Conservation (phyloP, 1,140 invertebrate species). For the Teleopsis dalmanni region DNA sequence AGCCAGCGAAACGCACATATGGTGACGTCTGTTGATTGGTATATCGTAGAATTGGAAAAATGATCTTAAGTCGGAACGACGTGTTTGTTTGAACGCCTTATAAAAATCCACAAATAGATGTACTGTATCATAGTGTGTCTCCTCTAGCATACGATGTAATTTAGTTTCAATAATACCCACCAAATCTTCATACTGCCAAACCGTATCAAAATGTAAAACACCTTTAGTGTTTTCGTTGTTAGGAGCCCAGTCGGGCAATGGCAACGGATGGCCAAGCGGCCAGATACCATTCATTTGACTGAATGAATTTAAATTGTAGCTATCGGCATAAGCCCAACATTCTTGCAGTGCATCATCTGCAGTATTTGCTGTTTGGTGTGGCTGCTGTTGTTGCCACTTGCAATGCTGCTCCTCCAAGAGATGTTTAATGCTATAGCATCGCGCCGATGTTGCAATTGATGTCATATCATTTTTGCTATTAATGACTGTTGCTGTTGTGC, state of each 20-base stretch:
- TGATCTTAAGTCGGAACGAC: constrained; percentile 52
- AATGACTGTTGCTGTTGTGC: constrained; percentile 1
- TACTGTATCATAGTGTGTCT: constrained; percentile 79
- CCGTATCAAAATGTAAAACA: constrained; percentile 44
- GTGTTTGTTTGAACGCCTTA: constrained; percentile 58
- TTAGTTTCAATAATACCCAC: constrained; percentile 65
- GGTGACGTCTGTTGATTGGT: constrained; percentile 64
- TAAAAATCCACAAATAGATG: constrained; percentile 77
- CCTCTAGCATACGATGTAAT: constrained; percentile 66
- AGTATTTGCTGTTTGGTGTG: not conserved
- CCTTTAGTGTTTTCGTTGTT: constrained; percentile 31
- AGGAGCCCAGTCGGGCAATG: constrained; percentile 56
- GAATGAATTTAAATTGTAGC: constrained; percentile 42
- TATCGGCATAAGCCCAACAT: constrained; percentile 31
- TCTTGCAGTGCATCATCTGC: constrained; percentile 5
- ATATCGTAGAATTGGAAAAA: constrained; percentile 71
- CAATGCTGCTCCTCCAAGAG: constrained; percentile 28
- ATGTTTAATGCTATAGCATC: constrained; percentile 33
- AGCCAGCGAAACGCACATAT: constrained; percentile 82
- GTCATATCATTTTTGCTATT: constrained; percentile 32
- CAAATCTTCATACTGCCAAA: constrained; percentile 71
- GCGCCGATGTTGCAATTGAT: constrained; percentile 33
- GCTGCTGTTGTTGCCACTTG: constrained; percentile 11
- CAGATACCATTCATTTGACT: constrained; percentile 49
- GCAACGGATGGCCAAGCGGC: constrained; percentile 57